Conservation (phyloP, 2,888 invertebrate genomes). For the Exocentrus adspersus region DNA sequence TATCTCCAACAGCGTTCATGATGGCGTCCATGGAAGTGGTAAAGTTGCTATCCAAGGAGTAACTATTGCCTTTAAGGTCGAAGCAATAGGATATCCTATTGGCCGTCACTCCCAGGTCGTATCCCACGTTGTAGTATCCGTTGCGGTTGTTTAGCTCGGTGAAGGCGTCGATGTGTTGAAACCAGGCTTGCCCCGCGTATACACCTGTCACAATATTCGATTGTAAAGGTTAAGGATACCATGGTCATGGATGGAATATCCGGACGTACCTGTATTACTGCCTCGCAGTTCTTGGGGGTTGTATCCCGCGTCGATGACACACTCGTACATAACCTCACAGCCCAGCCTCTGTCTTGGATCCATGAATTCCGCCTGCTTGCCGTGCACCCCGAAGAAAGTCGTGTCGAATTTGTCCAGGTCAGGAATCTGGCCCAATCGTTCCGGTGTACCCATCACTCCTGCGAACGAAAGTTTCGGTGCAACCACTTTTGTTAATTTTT, state of each 20-base stretch:
- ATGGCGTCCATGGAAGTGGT: slow-evolving; percentile 46
- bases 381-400: slow-evolving; percentile 47
- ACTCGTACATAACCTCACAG: slow-evolving; percentile 47
- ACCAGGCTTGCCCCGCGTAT: slow-evolving; percentile 34
- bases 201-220: slow-evolving; percentile 34
- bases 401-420: slow-evolving; percentile 50
- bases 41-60: slow-evolving; percentile 48
- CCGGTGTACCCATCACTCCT: slow-evolving; percentile 20
- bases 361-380: slow-evolving; percentile 46
- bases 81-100: slow-evolving; percentile 49
- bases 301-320: slow-evolving; percentile 50
- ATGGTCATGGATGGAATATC: slow-evolving; percentile 28
- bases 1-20: slow-evolving; percentile 42
- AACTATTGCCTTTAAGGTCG: slow-evolving; percentile 51
- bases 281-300: slow-evolving; percentile 50
- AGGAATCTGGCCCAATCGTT: slow-evolving; percentile 41
- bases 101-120: slow-evolving; percentile 36
- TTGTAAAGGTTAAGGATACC: too few relatives aligned
- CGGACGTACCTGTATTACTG: slow-evolving; percentile 41
- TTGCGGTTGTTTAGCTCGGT: slow-evolving; percentile 22
- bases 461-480: too few relatives aligned
- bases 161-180: slow-evolving; percentile 21
- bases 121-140: slow-evolving; percentile 41
- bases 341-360: slow-evolving; percentile 50
- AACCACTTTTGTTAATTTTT: too few relatives aligned